Percentiles rank a stretch among this genome's conserved stretches.
Evolutionary conservation across 1,140 invertebrate genomes (phyloP).

Genomic region (Caenorhabditis latens): DNA sequence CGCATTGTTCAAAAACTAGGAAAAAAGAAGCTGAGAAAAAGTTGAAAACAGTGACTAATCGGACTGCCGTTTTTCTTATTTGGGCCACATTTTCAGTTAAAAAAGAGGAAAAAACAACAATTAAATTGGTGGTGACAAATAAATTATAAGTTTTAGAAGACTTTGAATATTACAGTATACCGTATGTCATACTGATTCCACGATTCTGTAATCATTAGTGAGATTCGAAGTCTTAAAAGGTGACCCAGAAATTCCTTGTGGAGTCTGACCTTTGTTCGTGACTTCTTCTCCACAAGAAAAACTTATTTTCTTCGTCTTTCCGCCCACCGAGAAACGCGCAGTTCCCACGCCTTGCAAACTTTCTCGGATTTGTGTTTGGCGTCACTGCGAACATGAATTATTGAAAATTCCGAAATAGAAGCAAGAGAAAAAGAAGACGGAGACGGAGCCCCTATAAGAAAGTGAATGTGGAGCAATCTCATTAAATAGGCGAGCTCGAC

Average conservation of each 20-base stretch:
- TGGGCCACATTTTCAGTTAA: too few species aligned
- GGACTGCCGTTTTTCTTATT: too few species aligned
- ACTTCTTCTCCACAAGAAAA: too few species aligned
- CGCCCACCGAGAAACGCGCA: conserved; percentile 7
- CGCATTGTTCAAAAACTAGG: neutral
- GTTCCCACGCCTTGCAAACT: conserved; percentile 46
- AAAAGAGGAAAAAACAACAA: neutral
- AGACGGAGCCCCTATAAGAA: neutral
- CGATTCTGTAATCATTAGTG: too few species aligned
- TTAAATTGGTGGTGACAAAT: neutral
- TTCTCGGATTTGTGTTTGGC: neutral
- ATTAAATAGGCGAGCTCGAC: conserved; percentile 32
- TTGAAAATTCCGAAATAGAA: conserved; percentile 39
- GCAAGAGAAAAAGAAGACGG: neutral
- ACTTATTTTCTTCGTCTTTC: neutral
- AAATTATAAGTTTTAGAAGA: neutral
- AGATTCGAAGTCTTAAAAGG: too few species aligned
- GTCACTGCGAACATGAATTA: conserved; percentile 46
- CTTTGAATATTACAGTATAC: too few species aligned
- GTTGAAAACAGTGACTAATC: neutral
- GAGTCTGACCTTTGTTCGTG: neutral
- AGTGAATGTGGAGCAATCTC: conserved; percentile 20
- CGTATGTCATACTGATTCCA: too few species aligned
- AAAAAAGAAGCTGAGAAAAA: neutral
- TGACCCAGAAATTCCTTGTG: neutral